These are phyloP conservation scores for Poecile montanus DNA, from an alignment of 2,797 vertebrate genomes.

Conservation along the genomic window DNA sequence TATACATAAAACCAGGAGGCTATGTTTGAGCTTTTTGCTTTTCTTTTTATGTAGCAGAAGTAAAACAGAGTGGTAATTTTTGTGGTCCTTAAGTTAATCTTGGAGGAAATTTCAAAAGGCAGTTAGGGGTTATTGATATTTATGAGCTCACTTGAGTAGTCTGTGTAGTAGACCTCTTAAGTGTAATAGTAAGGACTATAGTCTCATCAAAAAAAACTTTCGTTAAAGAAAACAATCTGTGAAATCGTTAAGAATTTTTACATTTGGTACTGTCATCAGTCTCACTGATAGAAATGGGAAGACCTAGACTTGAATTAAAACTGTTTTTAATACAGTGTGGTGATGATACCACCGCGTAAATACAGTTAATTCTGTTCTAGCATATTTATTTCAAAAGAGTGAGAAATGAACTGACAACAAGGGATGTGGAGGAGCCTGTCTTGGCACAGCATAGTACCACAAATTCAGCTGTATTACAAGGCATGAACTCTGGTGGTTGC, in stretches of 20 bases:
- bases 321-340: neutral
- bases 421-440: neutral
- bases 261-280: neutral
- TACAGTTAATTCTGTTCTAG: neutral
- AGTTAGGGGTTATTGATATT: neutral
- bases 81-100: neutral
- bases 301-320: neutral
- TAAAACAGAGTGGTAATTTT: neutral
- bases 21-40: neutral
- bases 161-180: neutral
- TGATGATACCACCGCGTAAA: neutral
- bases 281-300: neutral
- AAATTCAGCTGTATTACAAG: neutral
- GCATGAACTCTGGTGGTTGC: neutral
- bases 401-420: fast-evolving
- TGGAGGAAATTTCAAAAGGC: neutral
- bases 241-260: neutral
- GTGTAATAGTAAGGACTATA: neutral
- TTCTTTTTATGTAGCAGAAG: neutral
- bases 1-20: neutral
- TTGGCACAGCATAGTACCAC: neutral
- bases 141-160: neutral
- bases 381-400: neutral
- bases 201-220: neutral
- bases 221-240: neutral